Evolutionary conservation across 2,797 vertebrate species (phyloP), one percentile per base, ranked within the genome.

Genomic region (Cetoscarus ocellatus): DNA sequence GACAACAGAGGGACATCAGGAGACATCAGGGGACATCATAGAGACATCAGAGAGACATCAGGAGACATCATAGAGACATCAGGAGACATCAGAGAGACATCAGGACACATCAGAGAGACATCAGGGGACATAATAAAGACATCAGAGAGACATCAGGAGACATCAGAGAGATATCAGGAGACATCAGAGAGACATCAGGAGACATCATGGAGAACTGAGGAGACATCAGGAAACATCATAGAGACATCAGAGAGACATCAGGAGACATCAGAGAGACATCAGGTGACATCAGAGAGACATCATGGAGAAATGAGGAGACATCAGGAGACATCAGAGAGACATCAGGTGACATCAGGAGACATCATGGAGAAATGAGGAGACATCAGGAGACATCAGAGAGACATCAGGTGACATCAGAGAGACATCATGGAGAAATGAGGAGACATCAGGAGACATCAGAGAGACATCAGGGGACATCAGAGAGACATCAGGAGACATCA

Each of bases 1-100:
- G 4, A 49, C n/a, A n/a, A n/a, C n/a, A n/a, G n/a, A n/a, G n/a
- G n/a, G n/a, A n/a, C n/a, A n/a, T n/a, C n/a, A n/a, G 75, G 8
- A 79, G 70, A 61, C 42, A 0, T 35, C 18, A 36, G 17, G 36
- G n/a, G n/a, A n/a, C n/a, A n/a, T n/a, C n/a, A n/a, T n/a, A n/a
- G n/a, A n/a, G n/a, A n/a, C n/a, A n/a, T n/a, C n/a, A 1, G 4
- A 49, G 8, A 79, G 70, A 61, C 42, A 0, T 35, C 18, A 36
- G 17, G 36, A 1, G 4, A 49, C n/a, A n/a, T n/a, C n/a, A n/a
- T n/a, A n/a, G 8, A 79, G 70, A 61, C 42, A 0, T 35, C 18
- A 36, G 17, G 36, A 1, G 4, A 49, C n/a, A n/a, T n/a, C n/a
- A n/a, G n/a, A n/a, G 8, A 79, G 70, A 61, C 42, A 0, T 35